These are phyloP conservation scores for Brachionus koreanus DNA, from an alignment of 1,140 invertebrate species.

Conservation along the genomic window DNA sequence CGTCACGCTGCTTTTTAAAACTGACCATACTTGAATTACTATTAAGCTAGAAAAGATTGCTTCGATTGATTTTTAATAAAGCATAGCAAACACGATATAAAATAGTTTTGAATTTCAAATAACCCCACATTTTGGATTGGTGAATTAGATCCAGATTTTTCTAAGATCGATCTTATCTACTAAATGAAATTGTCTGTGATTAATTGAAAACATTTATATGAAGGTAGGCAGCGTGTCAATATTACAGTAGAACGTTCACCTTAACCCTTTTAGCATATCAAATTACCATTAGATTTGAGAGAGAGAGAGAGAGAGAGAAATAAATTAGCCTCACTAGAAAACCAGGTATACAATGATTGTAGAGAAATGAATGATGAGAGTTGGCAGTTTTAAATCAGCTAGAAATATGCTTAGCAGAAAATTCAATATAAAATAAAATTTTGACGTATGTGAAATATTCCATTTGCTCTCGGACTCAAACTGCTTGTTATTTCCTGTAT, in stretches of 20 bases:
- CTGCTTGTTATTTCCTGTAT: background rate
- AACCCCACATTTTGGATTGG: background rate
- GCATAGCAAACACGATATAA: background rate
- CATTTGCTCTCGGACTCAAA: background rate
- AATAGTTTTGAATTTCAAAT: background rate
- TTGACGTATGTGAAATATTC: conserved; percentile 5
- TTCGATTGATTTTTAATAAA: background rate
- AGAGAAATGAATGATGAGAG: background rate
- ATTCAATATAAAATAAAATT: background rate
- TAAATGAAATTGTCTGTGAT: background rate
- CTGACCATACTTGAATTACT: too few species aligned
- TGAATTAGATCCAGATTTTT: background rate
- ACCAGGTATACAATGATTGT: too few species aligned
- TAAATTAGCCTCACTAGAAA: too few species aligned
- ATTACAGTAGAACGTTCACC: too few species aligned
- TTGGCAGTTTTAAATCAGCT: background rate
- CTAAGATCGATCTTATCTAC: background rate
- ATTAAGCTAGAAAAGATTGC: background rate
- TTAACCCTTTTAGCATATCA: too few species aligned
- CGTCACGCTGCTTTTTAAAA: background rate
- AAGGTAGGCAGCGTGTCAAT: background rate
- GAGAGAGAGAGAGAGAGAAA: too few species aligned
- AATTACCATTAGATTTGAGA: too few species aligned
- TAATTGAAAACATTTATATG: background rate
- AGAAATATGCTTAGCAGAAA: background rate